These are phyloP conservation scores for Leptinotarsa peninsularis DNA, from an alignment of 2,888 invertebrate genomes.

Conservation along the genomic window DNA sequence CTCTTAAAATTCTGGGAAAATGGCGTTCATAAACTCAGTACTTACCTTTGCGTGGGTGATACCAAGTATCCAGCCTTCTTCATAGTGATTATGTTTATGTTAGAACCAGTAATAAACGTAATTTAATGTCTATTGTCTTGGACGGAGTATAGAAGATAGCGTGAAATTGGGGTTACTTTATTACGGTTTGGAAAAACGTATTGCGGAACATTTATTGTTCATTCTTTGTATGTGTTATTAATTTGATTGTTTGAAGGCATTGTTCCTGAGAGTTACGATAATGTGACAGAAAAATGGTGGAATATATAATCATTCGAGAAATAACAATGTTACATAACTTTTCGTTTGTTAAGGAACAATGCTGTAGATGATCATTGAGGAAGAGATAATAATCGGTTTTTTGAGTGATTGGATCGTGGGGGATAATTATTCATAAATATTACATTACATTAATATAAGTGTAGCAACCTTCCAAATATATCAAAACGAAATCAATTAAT, in stretches of 20 bases:
- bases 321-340: not conserved
- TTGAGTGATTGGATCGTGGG: too few relatives aligned
- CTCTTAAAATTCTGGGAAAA: conserved; percentile 42
- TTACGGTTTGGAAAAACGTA: conserved; percentile 2
- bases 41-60: conserved; percentile 27
- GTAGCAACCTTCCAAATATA: too few relatives aligned
- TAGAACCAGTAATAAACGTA: conserved; percentile 24
- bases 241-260: not conserved
- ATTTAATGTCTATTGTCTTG: conserved; percentile 24
- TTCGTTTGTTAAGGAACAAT: not conserved
- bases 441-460: too few relatives aligned
- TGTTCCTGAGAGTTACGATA: conserved; percentile 13
- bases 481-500: too few relatives aligned
- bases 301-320: not conserved
- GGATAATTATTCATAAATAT: too few relatives aligned
- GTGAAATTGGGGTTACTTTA: conserved; percentile 23
- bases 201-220: conserved; percentile 7
- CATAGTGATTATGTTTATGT: conserved; percentile 29
- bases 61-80: conserved; percentile 24
- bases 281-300: conserved; percentile 1
- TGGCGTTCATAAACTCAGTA: conserved; percentile 28
- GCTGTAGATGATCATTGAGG: not conserved
- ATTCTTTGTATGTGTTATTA: conserved; percentile 11
- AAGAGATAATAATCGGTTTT: too few relatives aligned
- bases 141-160: not conserved